Base-by-base conservation (phyloP, 92 coral and sea anemone genomes). In the Montipora capitata region DNA sequence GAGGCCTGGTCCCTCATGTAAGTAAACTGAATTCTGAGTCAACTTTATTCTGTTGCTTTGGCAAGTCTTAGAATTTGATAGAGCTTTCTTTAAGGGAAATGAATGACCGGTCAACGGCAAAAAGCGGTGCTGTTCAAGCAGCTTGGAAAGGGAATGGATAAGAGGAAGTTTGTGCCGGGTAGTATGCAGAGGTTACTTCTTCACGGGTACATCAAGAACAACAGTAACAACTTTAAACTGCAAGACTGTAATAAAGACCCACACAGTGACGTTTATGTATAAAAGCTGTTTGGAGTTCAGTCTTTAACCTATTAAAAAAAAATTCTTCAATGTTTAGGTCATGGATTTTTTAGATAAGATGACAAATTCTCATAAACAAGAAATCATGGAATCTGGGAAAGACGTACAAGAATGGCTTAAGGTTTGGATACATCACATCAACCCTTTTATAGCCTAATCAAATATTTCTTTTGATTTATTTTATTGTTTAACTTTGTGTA, bases 1-100 rank as follows among this genome's bases (percentile, higher is more conserved):
- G 92, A 57, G 74, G 78, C 66, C 89, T 94, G 2, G 97, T 94
- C 15, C 94, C 99, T 16, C 99, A 97, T 91, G 99, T 97, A 89
- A 79, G 98, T 73, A 51, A 44, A 7, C 16, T 42, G 48, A 40
- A 41, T 10, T 16, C 5, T 2, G 11, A 13, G 39, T 62, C 35
- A 7, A 4, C 67, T 17, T 3, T 62, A 15, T 13, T 14, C 8
- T 15, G n/a, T 63, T 5, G 38, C 7, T 62, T 13, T 62, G 4
- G n/a, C 35, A 27, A 4, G 3, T 62, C 68, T 18, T 62, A 3
- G 1, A n/a, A n/a, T n/a, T n/a, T n/a, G n/a, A n/a, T n/a, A 20
- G 27, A 20, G 27, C 0, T 20, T 20, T 20, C 27, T 20, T 20
- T 20, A 20, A 20, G 27, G 27, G 27, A 20, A 20, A 20, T 20